phyloP scores from a whole-genome alignment of 2,888 invertebrate genomes.

The Miltochrista miniata region DNA sequence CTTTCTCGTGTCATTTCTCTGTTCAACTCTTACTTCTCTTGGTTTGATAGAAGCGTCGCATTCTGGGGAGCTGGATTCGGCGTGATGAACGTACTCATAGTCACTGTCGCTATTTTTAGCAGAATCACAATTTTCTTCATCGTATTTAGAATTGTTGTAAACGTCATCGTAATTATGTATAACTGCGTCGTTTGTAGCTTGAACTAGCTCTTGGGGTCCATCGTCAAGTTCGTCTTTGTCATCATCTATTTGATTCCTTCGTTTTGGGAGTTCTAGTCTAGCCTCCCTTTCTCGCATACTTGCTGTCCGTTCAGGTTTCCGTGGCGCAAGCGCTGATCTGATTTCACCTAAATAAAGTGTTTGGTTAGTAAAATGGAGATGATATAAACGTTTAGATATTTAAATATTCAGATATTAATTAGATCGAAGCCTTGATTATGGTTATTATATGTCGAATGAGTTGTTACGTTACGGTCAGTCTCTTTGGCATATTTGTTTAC shows the following conservation, averaged over 20 bases:
- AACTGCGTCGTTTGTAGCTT: conserved; percentile 75
- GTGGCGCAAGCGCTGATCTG: conserved; percentile 90
- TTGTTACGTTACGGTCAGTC: not conserved
- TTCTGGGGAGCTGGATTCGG: conserved; percentile 87
- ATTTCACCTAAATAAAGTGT: conserved; percentile 87
- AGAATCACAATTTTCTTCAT: conserved; percentile 72
- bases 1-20: conserved; percentile 61
- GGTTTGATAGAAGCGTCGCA: conserved; percentile 85
- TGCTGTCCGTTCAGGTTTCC: conserved; percentile 93
- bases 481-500: not conserved
- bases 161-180: conserved; percentile 80
- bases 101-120: conserved; percentile 84
- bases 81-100: conserved; percentile 86
- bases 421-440: conserved; percentile 1
- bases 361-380: conserved; percentile 23
- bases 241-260: conserved; percentile 76
- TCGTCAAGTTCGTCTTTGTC: conserved; percentile 81
- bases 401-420: conserved; percentile 9
- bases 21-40: conserved; percentile 44
- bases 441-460: not conserved
- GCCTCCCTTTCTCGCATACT: conserved; percentile 93
- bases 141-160: conserved; percentile 74
- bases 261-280: conserved; percentile 84
- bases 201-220: conserved; percentile 69
- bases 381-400: conserved; percentile 20